These are phyloP conservation scores for Chromobotia macracanthus DNA, from an alignment of 2,797 vertebrate species.

Conservation along the genomic window DNA sequence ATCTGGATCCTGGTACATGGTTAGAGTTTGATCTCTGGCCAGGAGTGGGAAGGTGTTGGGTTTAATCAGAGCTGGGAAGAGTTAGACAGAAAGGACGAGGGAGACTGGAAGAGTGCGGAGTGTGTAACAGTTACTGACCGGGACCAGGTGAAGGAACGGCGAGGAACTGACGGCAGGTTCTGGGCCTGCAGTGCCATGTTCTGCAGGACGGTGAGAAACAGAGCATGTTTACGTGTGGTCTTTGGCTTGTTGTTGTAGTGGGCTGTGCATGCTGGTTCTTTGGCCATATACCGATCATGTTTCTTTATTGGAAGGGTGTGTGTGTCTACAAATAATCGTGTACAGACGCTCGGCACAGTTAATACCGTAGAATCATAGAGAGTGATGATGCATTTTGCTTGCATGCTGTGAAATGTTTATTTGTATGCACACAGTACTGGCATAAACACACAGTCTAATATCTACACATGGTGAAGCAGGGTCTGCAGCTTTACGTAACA, in stretches of 20 bases:
- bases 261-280: background rate
- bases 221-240: background rate
- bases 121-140: background rate
- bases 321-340: background rate
- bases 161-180: background rate
- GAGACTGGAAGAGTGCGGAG: constrained; percentile 6
- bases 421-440: background rate
- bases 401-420: constrained; percentile 32
- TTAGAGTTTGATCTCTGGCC: constrained; percentile 56
- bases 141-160: background rate
- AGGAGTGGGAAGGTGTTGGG: constrained; percentile 50
- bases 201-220: constrained; percentile 70
- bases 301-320: background rate
- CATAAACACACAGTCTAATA: constrained; percentile 22
- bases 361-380: background rate
- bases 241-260: background rate
- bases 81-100: constrained; percentile 19
- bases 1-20: constrained; percentile 57
- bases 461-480: constrained; percentile 22
- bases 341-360: background rate
- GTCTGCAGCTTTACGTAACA: constrained; percentile 26
- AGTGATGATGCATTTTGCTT: background rate
- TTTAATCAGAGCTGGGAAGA: constrained; percentile 30
- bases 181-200: constrained; percentile 59
- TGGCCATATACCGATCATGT: background rate